A percentile compares a stretch with the other conserved stretches of the same genome.
Evolutionary conservation across 2,113 vertebrate species (phyloP).

Genomic region (rabbit (Oryctolagus cuniculus)): DNA sequence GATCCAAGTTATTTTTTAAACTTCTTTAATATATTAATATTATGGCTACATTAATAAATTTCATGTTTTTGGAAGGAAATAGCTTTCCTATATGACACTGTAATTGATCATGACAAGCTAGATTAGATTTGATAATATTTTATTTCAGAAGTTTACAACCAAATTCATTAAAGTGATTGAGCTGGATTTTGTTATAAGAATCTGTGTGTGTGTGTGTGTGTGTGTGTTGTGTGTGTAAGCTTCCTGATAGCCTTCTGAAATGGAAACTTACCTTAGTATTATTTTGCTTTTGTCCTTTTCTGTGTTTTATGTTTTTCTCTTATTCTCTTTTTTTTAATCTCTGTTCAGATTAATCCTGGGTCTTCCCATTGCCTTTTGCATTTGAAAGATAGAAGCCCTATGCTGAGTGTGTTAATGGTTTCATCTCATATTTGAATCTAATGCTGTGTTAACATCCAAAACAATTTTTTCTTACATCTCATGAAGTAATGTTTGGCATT

Average conservation of each 20-base stretch:
- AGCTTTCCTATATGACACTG: neutral
- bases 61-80: conserved; percentile 39
- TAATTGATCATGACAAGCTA: neutral
- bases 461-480: neutral
- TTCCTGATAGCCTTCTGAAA: neutral
- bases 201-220: neutral
- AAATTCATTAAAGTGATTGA: neutral
- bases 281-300: neutral
- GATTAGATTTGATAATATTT: conserved; percentile 51
- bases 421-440: neutral
- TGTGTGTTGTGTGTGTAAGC: neutral
- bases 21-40: neutral
- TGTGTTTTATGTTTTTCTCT: neutral
- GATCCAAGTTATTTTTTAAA: neutral
- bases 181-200: neutral
- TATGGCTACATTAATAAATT: conserved; percentile 28
- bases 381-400: neutral
- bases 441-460: neutral
- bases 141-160: conserved; percentile 19
- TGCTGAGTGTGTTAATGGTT: neutral
- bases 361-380: neutral
- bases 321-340: neutral
- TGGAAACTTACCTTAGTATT: neutral
- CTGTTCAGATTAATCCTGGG: neutral
- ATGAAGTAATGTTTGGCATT: neutral